phyloP scores from a whole-genome alignment of 2,797 vertebrate species.

The Dendrocincla fuliginosa region DNA sequence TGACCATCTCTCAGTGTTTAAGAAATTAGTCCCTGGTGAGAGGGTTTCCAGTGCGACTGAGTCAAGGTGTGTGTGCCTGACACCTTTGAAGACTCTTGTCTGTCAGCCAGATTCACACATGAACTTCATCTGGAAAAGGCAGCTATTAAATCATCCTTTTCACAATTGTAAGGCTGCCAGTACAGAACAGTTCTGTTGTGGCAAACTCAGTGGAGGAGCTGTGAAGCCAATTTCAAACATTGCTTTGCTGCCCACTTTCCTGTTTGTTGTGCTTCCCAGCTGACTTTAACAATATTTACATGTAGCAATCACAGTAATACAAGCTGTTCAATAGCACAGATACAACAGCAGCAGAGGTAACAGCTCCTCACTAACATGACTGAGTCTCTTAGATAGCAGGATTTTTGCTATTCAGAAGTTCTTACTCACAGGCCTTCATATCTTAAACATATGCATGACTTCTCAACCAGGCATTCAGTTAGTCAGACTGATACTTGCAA shows the following conservation, averaged over 20 bases:
- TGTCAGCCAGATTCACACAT: neutral
- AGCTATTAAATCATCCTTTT: neutral
- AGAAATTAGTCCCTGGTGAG: neutral
- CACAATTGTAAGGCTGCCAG: neutral
- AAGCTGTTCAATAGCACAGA: neutral
- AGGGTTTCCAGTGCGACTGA: neutral
- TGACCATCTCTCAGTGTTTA: neutral
- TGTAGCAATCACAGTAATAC: neutral
- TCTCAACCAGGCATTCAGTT: neutral
- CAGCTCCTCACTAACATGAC: neutral
- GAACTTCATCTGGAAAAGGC: neutral
- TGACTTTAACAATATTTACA: neutral
- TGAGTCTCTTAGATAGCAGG: neutral
- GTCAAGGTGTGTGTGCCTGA: neutral
- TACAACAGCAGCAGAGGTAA: neutral
- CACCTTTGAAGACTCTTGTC: neutral
- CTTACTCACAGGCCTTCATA: neutral
- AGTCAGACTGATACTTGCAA: neutral
- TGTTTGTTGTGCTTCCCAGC: neutral
- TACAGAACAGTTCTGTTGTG: neutral
- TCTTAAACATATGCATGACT: neutral
- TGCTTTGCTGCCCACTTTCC: neutral
- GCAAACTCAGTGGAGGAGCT: neutral
- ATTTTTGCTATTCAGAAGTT: neutral
- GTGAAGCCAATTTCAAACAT: neutral